Base-by-base conservation (phyloP, 2,113 vertebrate genomes). In the Oncorhynchus keta region DNA sequence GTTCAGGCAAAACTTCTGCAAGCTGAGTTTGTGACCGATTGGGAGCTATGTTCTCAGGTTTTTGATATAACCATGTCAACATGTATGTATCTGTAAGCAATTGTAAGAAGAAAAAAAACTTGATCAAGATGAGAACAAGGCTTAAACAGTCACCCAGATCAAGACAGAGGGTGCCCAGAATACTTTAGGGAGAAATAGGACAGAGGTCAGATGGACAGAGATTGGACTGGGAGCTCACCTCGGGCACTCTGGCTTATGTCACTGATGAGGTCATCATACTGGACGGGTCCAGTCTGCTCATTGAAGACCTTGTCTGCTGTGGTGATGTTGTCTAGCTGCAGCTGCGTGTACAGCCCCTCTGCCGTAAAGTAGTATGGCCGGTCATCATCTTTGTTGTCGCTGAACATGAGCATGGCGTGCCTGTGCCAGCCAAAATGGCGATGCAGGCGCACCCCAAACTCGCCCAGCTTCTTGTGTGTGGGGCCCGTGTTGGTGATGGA, bases 401-500 rank as follows among this genome's bases (percentile, higher is more conserved):
- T 91, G 77, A 92, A 99, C 0, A 97, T 76, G 9, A 99, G 78
- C 61, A 96, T 81, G 14, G 93, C 94, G 0, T 90, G 89, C 0
- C 35, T 87, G 35, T 80, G 87, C 97, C 97, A 99, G 79, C 94
- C 93, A 13, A 96, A 97, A 7, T 69, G 86, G 0, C 88, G 91
- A 73, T 97, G 95, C 64, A 98, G 90, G 79, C 69, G 84, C 6
- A 87, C 64, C 0, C 91, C 94, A 2, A 95, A 91, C 16, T 96
- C 93, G 0, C 97, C 97, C 81, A 99, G 91, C 79, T 98, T 98
- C 73, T 88, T 87, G 83, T 97, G 93, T 0, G 96, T 97, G 13
- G 96, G 96, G 0, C 97, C 97, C 0, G 92, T 87, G 67, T 97
- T 95, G 62, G 97, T 97, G 84, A 94, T 94, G 14, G 95, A 87